Evolutionary conservation across 2,797 vertebrate species (phyloP), one percentile per base, ranked within the genome.

Genomic region (Sebastiscus tertius): DNA sequence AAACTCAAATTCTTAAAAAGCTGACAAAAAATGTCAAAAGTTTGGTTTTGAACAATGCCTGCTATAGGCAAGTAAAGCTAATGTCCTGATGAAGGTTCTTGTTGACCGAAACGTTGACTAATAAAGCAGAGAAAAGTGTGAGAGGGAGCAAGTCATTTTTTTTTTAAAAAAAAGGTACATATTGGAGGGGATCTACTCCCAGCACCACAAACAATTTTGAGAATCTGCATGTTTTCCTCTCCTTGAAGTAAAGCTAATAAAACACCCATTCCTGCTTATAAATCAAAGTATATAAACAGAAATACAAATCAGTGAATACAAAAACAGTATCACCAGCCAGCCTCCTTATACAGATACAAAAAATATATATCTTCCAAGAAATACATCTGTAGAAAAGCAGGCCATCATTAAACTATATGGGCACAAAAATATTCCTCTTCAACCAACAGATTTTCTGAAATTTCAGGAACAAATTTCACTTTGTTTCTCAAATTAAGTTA

Each of bases 361-460:
- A 92, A 10, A 60, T 90, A 92, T 59, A 84, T 46, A 77, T 86
- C 52, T 80, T 73, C 22, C 73, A 82, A 79, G 68, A 88, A 91
- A 87, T 36, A 67, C 39, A 71, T 79, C 16, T 78, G 84, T 90
- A 92, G 59, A 90, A 92, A 92, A 90, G 77, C n/a, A 76, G 61
- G 29, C 16, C 61, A 20, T 7, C 5, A 65, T 12, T 61, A 83
- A 88, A 72, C 64, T 76, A 71, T 76, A 71, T 3, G 42, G 60
- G 20, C 79, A 72, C 54, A 82, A 82, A 85, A 64, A 80, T 70
- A 85, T 72, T 72, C 46, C 3, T 75, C 60, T 77, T 70, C 11
- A 75, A 56, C 31, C 26, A 69, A 85, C 58, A 68, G 16, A 60
- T 69, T 61, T 72, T 33, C 65, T 52, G 1, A 72, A 77, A 55